phyloP scores from a whole-genome alignment of 2,797 vertebrate genomes.

The Chelmon rostratus region DNA sequence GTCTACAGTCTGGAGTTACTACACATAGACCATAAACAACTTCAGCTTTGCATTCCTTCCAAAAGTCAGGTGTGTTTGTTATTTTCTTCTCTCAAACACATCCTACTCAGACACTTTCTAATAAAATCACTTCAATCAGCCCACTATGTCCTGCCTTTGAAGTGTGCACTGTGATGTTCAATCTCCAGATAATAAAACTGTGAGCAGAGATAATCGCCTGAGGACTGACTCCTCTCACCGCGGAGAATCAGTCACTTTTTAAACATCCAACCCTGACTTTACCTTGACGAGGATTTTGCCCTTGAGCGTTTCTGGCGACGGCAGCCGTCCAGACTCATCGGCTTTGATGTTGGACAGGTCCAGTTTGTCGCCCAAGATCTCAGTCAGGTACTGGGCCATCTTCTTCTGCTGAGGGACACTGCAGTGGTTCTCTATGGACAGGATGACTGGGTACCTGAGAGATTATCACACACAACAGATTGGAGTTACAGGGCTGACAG shows the following conservation, averaged over 20 bases:
- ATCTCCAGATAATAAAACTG: neutral
- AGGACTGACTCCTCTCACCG: neutral
- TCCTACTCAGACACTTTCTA: slow-evolving; percentile 15
- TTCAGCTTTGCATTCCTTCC: neutral
- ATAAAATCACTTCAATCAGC: slow-evolving; percentile 24
- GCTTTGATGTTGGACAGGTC: slow-evolving; percentile 89
- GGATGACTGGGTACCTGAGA: slow-evolving; percentile 94
- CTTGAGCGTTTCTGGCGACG: slow-evolving; percentile 92
- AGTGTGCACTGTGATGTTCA: slow-evolving; percentile 30
- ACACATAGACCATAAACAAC: neutral
- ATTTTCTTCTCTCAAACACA: slow-evolving; percentile 1
- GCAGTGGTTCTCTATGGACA: slow-evolving; percentile 99
- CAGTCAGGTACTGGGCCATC: slow-evolving; percentile 95
- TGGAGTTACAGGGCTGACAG: neutral
- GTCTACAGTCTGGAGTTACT: neutral
- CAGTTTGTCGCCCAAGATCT: slow-evolving; percentile 95
- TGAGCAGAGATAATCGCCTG: slow-evolving; percentile 10
- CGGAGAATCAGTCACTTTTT: neutral
- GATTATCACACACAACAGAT: slow-evolving; percentile 18
- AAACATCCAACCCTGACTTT: slow-evolving; percentile 22
- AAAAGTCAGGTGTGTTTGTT: neutral
- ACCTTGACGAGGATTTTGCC: slow-evolving; percentile 98
- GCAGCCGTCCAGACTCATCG: slow-evolving; percentile 87
- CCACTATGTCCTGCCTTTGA: slow-evolving; percentile 38
- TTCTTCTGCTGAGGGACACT: slow-evolving; percentile 97